These are phyloP conservation scores for Apogon talboti DNA, from an alignment of 2,797 vertebrate species.

Conservation along the genomic window DNA sequence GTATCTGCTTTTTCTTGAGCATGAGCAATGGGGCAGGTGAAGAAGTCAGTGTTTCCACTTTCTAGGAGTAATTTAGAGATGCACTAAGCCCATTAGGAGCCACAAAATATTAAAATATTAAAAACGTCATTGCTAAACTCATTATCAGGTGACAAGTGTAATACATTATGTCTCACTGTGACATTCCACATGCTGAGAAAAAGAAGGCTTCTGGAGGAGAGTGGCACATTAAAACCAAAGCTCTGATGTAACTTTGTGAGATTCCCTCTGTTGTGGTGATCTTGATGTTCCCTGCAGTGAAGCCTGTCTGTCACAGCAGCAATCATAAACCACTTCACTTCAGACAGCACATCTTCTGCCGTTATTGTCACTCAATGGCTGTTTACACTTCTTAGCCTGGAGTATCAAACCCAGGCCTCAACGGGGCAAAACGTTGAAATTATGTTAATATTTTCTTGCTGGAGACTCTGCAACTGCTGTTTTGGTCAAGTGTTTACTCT, in stretches of 20 bases:
- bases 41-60: neutral
- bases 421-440: neutral
- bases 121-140: neutral
- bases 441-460: neutral
- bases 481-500: conserved; percentile 30
- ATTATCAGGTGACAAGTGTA: neutral
- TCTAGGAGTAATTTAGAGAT: neutral
- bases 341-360: neutral
- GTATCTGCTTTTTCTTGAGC: conserved; percentile 12
- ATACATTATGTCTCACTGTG: neutral
- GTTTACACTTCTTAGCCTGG: conserved; percentile 8
- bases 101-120: neutral
- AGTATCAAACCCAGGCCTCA: neutral
- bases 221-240: conserved; percentile 7
- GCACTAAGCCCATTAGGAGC: neutral
- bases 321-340: conserved; percentile 19
- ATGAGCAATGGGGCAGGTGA: conserved; percentile 6
- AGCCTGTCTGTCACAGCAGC: conserved; percentile 21
- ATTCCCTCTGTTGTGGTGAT: conserved; percentile 5
- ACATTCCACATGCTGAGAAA: neutral
- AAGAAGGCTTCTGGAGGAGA: neutral
- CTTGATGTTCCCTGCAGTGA: conserved; percentile 27
- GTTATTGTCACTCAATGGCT: conserved; percentile 17
- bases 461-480: neutral
- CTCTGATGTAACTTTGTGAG: conserved; percentile 5